A percentile compares a stretch with the other conserved stretches of the same genome.
Evolutionary conservation across 2,888 invertebrate species (phyloP).

Genomic region (Leptarthrus brevirostris): DNA sequence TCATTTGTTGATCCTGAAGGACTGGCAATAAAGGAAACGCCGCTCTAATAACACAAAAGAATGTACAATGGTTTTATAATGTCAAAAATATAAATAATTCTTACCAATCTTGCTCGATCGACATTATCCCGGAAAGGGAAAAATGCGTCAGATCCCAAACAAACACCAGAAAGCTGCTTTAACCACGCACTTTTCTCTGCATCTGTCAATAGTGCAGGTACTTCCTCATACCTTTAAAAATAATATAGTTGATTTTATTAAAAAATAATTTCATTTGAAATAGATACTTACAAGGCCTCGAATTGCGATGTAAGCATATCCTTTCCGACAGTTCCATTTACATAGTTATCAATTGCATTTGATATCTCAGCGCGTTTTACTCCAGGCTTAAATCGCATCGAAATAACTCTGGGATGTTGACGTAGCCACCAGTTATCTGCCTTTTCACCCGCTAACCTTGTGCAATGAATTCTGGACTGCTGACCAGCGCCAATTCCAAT

Average conservation of each 20-base stretch:
- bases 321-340: conserved; percentile 88
- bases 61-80: background rate
- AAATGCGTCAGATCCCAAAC: conserved; percentile 96
- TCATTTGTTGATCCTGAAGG: conserved; percentile 97
- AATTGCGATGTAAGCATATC: conserved; percentile 84
- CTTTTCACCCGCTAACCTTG: conserved; percentile 95
- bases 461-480: conserved; percentile 98
- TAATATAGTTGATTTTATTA: background rate
- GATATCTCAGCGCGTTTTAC: conserved; percentile 92
- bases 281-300: conserved; percentile 80
- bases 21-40: conserved; percentile 92
- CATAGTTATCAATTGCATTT: conserved; percentile 95
- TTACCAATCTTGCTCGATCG: conserved; percentile 88
- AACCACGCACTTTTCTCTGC: conserved; percentile 78
- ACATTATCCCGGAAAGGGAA: conserved; percentile 99
- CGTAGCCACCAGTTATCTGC: conserved; percentile 98
- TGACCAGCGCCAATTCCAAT: conserved; percentile 99
- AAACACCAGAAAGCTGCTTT: conserved; percentile 78
- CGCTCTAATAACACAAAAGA: conserved; percentile 75
- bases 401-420: conserved; percentile 86
- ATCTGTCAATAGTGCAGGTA: conserved; percentile 78
- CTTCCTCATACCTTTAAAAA: conserved; percentile 63
- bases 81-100: background rate
- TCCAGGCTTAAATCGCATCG: conserved; percentile 85
- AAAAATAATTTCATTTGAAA: too few relatives aligned